Evolutionary conservation across 2,113 vertebrate genomes (phyloP), one percentile per base, ranked within the genome.

Genomic region (Nyctereutes procyonoides): DNA sequence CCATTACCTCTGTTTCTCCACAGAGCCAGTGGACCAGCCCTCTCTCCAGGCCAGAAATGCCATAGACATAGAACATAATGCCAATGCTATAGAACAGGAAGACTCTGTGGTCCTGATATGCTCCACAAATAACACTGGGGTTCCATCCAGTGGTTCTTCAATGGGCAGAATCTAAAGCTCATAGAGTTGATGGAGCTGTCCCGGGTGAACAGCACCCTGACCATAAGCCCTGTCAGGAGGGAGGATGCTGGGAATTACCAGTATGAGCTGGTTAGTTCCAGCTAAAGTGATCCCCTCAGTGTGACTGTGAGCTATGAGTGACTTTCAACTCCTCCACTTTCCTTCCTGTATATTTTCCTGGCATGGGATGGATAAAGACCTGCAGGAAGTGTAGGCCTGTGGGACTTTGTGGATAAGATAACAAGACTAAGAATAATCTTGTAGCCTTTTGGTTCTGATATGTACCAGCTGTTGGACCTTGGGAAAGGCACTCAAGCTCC

Each of bases 221-320:
- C 43, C 5, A 43, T 43, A 43, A 43, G 43, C 4, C 43, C 43
- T 43, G 5, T 43, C 5, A 43, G 0, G 30, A 88, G 0, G 2
- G n/a, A 48, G 4, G 96, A 97, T 43, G 2, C 30, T 0, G 95
- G 96, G 32, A 0, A 9, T 0, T 97, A 56, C 55, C 55, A 56
- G 55, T 56, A 96, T 65, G 35, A 95, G 16, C 8, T 0, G 0
- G 12, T 8, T n/a, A 76, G 7, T 56, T 9, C 0, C 17, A 0
- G 0, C 0, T 63, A 0, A 53, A 81, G 97, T 8, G 8, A 79
- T 2, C 0, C 11, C 9, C 0, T 96, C 38, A 1, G 0, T 0
- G n/a, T 97, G 84, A 16, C 4, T 62, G 60, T 26, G 60, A 69
- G 32, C 32, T 69, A 32, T n/a, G 67, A 69, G 89, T 97, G 26